Evolutionary conservation across 2,797 vertebrate species (phyloP).

Genomic region (Botia almorhae): DNA sequence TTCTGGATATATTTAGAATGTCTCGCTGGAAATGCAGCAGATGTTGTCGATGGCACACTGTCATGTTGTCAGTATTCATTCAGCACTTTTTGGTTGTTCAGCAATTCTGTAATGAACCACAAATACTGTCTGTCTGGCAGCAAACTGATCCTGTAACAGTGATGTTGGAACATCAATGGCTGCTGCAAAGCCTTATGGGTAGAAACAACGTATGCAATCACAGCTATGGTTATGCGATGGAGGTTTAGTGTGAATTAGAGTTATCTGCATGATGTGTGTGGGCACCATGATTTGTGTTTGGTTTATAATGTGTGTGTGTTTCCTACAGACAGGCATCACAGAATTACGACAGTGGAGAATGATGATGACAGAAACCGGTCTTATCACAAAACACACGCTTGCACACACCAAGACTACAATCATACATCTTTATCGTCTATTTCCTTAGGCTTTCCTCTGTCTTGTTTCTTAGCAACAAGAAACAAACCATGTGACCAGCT

Average conservation of each 20-base stretch:
- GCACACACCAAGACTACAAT: slow-evolving; percentile 31
- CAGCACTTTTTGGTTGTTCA: not conserved
- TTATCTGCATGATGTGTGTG: slow-evolving; percentile 27
- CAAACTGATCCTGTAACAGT: not conserved
- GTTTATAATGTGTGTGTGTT: slow-evolving; percentile 9
- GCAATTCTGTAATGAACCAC: not conserved
- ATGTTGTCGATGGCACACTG: not conserved
- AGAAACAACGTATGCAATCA: not conserved
- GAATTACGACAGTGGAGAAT: slow-evolving; percentile 68
- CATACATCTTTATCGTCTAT: slow-evolving; percentile 72
- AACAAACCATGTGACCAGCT: slow-evolving; percentile 72
- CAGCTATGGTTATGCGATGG: slow-evolving; percentile 4
- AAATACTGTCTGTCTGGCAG: not conserved
- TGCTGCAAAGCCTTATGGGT: slow-evolving; percentile 20
- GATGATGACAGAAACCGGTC: slow-evolving; percentile 71
- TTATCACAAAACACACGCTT: slow-evolving; percentile 64
- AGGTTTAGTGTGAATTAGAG: slow-evolving; percentile 27
- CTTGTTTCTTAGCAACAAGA: slow-evolving; percentile 82
- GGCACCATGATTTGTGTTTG: slow-evolving; percentile 7
- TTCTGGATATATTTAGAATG: not conserved
- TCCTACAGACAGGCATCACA: slow-evolving; percentile 39
- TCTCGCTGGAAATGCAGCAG: not conserved
- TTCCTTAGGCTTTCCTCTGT: slow-evolving; percentile 75
- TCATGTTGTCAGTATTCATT: no score
- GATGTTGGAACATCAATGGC: not conserved